Conservation (phyloP, 2,797 vertebrate species). For the Rhinoraja longicauda region DNA sequence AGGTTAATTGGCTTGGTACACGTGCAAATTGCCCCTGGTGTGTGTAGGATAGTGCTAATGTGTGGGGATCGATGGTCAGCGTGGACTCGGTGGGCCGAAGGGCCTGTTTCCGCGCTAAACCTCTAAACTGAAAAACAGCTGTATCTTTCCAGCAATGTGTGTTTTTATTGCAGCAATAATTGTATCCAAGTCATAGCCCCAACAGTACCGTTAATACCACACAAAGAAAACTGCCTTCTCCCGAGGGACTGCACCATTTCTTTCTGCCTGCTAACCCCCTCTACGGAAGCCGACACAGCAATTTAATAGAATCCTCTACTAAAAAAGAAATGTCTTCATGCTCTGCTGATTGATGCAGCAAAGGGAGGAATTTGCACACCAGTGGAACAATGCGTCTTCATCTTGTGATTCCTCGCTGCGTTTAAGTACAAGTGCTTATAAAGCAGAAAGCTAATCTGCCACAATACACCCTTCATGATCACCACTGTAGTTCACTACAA, state of each 20-base stretch:
- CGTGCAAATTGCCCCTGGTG: no score
- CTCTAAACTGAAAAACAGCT: no score
- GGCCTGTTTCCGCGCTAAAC: no score
- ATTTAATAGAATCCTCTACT: neutral
- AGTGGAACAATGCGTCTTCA: neutral
- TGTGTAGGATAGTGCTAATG: no score
- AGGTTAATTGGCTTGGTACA: no score
- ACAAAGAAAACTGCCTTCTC: neutral
- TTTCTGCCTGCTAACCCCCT: neutral
- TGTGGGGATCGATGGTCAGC: no score
- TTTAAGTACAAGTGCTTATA: neutral
- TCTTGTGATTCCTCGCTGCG: neutral
- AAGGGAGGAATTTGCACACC: neutral
- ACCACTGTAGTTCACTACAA: no score
- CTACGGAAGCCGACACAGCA: neutral
- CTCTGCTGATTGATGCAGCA: neutral
- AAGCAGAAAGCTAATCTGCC: neutral
- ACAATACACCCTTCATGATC: neutral
- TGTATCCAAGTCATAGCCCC: neutral
- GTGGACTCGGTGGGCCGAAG: no score
- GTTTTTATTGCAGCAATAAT: neutral
- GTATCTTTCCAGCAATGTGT: neutral
- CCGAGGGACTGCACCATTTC: neutral
- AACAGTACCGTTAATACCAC: neutral
- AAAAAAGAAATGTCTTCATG: neutral